A percentile compares a stretch with the other conserved stretches of the same genome.
These are phyloP conservation scores for Strigamia maritima DNA, from an alignment of 2,888 invertebrate species.

Conservation along the genomic window DNA sequence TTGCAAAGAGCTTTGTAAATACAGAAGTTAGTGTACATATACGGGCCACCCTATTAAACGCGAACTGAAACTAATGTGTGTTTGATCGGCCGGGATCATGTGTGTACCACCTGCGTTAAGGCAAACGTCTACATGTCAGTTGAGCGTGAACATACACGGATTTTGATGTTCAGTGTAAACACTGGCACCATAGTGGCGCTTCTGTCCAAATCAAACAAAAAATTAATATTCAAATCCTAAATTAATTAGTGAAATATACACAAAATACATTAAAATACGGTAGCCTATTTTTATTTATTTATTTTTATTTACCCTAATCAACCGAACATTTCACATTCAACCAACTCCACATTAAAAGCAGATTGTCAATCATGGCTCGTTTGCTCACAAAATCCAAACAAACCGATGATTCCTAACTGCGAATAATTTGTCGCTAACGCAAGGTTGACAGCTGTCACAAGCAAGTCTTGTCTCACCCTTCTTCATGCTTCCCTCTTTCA, in stretches of 20 bases:
- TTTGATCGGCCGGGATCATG: neutral
- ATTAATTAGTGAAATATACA: no score
- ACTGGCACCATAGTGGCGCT: neutral
- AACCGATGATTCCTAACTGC: neutral
- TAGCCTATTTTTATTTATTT: no score
- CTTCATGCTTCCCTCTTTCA: neutral
- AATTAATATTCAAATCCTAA: no score
- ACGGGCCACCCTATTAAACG: neutral
- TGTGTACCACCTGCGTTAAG: neutral
- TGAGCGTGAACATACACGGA: neutral
- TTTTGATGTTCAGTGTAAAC: neutral
- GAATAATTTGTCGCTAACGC: constrained; percentile 37
- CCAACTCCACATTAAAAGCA: neutral
- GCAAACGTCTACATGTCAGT: neutral
- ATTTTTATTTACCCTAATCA: neutral
- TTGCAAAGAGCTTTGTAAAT: constrained; percentile 6
- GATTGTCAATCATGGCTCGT: neutral
- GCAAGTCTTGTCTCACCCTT: neutral
- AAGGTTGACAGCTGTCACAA: constrained; percentile 37
- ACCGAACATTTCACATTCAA: neutral
- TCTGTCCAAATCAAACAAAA: no score
- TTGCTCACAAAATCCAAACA: neutral
- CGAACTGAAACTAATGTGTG: neutral
- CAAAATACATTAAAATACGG: no score
- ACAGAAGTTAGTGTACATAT: neutral